Base-by-base conservation (phyloP, 2,797 vertebrate genomes). In the Poeciliopsis gracilis region DNA sequence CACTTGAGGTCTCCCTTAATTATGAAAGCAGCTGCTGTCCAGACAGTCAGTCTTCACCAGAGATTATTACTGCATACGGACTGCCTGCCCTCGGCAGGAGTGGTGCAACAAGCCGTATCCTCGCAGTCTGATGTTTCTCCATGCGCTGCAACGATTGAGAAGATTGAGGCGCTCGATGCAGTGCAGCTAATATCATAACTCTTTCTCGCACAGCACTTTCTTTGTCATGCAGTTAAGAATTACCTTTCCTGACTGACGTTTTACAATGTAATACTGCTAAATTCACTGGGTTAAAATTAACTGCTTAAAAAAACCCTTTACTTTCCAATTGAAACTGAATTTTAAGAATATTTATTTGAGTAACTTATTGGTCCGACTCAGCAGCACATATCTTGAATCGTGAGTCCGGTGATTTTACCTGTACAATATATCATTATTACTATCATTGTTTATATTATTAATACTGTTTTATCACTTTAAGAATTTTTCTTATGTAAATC, bases 11-110 rank as follows among this genome's bases (percentile, higher is more conserved):
- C 78, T 71, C 80, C 71, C 38, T 71, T 88, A 72, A 89, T 88
- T 90, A 78, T 46, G 86, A 91, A 89, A 92, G 71, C 91, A 91
- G 84, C 91, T 92, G 93, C 5, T 75, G 76, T 86, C 84, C 91
- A 91, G 89, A 92, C 91, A 86, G 76, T 75, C 73, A 59, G 88
- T 87, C 87, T 87, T 89, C 82, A 90, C 89, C 84, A 38, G 33
- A 76, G 75, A 36, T 78, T 79, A 43, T 85, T 79, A 86, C 72
- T 51, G 69, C 4, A 15, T 53, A 55, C 1, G 16, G 55, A 81
- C 79, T 79, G 80, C 70, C 81, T 78, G 57, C 72, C 88, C 81
- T 83, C 77, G 74, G 23, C 67, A 87, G 86, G 47, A 15, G 16
- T 90, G 86, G 87, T 87, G 87, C 87, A 94, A 90, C 53, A 70